Evolutionary conservation across 2,797 vertebrate species (phyloP).

Genomic region (Labeo calbasu): DNA sequence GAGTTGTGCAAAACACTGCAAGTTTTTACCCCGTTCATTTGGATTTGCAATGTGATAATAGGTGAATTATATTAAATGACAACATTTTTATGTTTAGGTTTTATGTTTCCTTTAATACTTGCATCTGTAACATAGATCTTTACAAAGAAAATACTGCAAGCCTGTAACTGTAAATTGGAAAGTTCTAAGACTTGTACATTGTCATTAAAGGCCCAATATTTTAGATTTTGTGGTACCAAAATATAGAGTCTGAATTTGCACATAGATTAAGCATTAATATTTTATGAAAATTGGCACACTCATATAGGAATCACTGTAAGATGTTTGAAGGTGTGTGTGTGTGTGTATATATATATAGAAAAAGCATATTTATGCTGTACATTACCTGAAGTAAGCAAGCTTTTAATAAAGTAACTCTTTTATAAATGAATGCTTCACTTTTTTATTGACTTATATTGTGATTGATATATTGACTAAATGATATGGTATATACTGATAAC

Average conservation of each 20-base stretch:
- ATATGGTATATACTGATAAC: background rate
- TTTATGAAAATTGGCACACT: slow-evolving; percentile 58
- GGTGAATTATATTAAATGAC: slow-evolving; percentile 9
- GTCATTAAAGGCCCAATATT: slow-evolving; percentile 36
- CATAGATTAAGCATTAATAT: slow-evolving; percentile 64
- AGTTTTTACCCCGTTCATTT: background rate
- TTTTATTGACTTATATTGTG: background rate
- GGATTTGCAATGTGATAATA: background rate
- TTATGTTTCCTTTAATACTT: slow-evolving; percentile 55
- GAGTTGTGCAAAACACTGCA: background rate
- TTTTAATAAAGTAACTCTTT: slow-evolving; percentile 74
- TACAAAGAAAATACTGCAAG: slow-evolving; percentile 70
- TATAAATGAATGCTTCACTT: slow-evolving; percentile 32
- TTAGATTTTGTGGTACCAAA: slow-evolving; percentile 43
- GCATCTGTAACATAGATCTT: slow-evolving; percentile 75
- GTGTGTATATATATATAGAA: slow-evolving; percentile 67
- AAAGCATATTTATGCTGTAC: slow-evolving; percentile 76
- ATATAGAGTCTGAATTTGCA: slow-evolving; percentile 54
- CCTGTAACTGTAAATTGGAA: slow-evolving; percentile 65
- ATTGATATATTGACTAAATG: background rate
- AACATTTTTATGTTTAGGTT: slow-evolving; percentile 21
- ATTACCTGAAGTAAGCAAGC: slow-evolving; percentile 66
- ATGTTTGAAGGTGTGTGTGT: slow-evolving; percentile 62
- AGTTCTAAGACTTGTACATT: slow-evolving; percentile 61
- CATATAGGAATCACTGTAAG: slow-evolving; percentile 55